Evolutionary conservation across 2,113 vertebrate genomes (phyloP).

Genomic region (Hippocampus comes): DNA sequence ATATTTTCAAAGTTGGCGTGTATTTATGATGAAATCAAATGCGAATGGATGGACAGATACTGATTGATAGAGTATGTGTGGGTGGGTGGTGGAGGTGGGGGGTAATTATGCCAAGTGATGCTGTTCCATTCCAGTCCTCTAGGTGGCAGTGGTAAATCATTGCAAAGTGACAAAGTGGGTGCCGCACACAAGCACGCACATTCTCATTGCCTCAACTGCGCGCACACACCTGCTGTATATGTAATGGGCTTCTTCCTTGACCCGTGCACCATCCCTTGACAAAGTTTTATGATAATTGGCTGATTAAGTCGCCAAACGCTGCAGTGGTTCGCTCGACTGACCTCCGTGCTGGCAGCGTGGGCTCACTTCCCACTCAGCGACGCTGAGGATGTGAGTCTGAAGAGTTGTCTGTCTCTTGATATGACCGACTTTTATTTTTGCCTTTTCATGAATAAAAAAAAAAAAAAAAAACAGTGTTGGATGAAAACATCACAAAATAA

Average conservation of each 20-base stretch:
- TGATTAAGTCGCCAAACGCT: neutral
- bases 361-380: neutral
- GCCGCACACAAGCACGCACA: too few relatives aligned
- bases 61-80: too few relatives aligned
- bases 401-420: neutral
- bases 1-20: neutral
- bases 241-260: neutral
- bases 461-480: too few relatives aligned
- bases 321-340: neutral
- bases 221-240: neutral
- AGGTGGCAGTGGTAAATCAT: neutral
- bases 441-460: too few relatives aligned
- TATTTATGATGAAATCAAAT: neutral
- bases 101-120: neutral
- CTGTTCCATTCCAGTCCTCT: neutral
- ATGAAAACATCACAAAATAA: too few relatives aligned
- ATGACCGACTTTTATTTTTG: too few relatives aligned
- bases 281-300: constrained; percentile 4
- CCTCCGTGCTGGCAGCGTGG: neutral
- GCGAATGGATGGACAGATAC: neutral
- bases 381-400: neutral
- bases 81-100: too few relatives aligned
- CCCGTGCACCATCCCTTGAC: neutral
- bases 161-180: neutral
- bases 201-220: neutral